phyloP scores from a whole-genome alignment of 2,797 vertebrate genomes.

The Girardinus metallicus region DNA sequence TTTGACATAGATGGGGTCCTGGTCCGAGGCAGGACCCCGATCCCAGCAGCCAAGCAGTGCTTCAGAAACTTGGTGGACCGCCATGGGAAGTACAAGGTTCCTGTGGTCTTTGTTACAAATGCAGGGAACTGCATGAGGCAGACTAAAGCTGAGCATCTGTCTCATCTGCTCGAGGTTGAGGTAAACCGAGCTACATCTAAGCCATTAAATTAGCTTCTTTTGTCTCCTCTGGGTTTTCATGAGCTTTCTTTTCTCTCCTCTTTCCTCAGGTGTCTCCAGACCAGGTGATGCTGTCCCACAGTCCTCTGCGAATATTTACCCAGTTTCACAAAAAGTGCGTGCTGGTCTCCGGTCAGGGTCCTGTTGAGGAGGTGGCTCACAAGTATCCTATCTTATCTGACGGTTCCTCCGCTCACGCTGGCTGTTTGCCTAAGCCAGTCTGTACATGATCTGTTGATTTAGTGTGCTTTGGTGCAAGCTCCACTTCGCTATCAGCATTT shows the following conservation, averaged over 20 bases:
- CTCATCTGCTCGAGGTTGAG: slow-evolving; percentile 87
- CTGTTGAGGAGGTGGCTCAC: slow-evolving; percentile 87
- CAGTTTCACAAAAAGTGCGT: slow-evolving; percentile 89
- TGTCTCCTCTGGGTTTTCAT: background rate
- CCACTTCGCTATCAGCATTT: slow-evolving; percentile 51
- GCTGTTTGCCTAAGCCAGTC: slow-evolving; percentile 33
- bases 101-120: slow-evolving; percentile 95
- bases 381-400: slow-evolving; percentile 86
- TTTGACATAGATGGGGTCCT: slow-evolving; percentile 96
- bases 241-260: background rate
- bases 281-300: slow-evolving; percentile 94
- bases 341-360: slow-evolving; percentile 93
- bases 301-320: slow-evolving; percentile 90
- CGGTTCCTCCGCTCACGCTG: background rate
- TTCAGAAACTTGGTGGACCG: slow-evolving; percentile 85
- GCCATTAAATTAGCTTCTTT: background rate
- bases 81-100: slow-evolving; percentile 86
- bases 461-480: slow-evolving; percentile 35
- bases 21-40: slow-evolving; percentile 87
- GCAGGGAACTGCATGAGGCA: slow-evolving; percentile 91
- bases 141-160: slow-evolving; percentile 88
- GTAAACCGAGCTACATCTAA: slow-evolving; percentile 66
- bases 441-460: slow-evolving; percentile 46
- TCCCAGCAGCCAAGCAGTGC: slow-evolving; percentile 89
- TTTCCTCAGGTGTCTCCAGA: slow-evolving; percentile 89